Percentiles rank a stretch among this genome's conserved stretches.
These are phyloP conservation scores for Andrena chrysosceles DNA, from an alignment of 2,888 invertebrate genomes.

Conservation along the genomic window DNA sequence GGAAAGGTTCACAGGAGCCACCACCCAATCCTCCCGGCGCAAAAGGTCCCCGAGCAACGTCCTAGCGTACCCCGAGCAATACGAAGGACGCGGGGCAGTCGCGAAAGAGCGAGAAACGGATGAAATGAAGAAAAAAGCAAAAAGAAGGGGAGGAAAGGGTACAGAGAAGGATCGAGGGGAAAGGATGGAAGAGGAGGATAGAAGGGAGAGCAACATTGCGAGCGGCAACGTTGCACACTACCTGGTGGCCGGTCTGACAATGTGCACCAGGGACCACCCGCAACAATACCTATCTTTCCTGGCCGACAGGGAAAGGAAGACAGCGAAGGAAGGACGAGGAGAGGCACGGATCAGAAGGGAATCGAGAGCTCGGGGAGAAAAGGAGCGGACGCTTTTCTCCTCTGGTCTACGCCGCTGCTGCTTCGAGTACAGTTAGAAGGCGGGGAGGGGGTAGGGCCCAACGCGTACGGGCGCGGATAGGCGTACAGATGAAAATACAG, in stretches of 20 bases:
- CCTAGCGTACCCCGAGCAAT: not conserved
- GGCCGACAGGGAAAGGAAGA: conserved; percentile 71
- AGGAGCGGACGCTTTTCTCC: conserved; percentile 56
- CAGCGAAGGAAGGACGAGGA: conserved; percentile 36
- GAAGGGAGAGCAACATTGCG: conserved; percentile 78
- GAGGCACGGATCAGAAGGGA: conserved; percentile 39
- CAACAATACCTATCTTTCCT: conserved; percentile 83
- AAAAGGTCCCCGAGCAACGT: not conserved
- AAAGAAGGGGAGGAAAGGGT: not conserved
- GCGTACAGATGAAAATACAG: conserved; percentile 73
- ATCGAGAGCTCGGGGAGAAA: conserved; percentile 47
- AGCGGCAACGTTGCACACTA: conserved; percentile 83
- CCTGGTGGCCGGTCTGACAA: conserved; percentile 84
- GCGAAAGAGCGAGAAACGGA: conserved; percentile 5
- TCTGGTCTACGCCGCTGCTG: conserved; percentile 25
- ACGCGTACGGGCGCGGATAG: conserved; percentile 47
- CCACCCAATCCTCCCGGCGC: not conserved
- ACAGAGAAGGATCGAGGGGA: not conserved
- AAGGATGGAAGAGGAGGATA: conserved; percentile 47
- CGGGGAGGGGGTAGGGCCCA: conserved; percentile 9
- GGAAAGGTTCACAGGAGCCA: no score
- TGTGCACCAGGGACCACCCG: conserved; percentile 83
- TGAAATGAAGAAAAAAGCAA: conserved; percentile 23
- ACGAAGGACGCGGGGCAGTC: not conserved
- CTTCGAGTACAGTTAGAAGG: conserved; percentile 52